phyloP scores from a whole-genome alignment of 2,797 vertebrate genomes.

The Acanthornis magna region DNA sequence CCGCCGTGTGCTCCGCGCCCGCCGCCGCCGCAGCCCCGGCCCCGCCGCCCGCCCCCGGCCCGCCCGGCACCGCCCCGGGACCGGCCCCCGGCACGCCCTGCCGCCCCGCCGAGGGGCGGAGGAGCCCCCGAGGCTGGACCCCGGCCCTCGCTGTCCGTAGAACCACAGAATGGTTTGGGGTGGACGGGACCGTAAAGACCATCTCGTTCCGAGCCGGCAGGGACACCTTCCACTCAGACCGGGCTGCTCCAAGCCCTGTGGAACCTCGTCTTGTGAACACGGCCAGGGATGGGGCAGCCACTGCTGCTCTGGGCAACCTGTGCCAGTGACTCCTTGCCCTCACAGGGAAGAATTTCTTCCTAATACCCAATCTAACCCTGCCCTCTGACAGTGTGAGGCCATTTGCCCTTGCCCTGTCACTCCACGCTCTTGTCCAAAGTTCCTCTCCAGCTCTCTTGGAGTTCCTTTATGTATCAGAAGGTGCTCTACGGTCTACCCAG shows the following conservation, averaged over 20 bases:
- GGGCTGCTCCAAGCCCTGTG: not conserved
- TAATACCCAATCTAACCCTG: not conserved
- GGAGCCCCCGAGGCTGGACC: not conserved
- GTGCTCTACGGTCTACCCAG: not conserved
- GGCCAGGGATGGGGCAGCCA: not conserved
- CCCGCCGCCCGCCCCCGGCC: not conserved
- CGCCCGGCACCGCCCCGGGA: not conserved
- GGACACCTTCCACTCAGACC: no score
- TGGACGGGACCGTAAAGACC: not conserved
- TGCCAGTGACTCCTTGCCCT: no score
- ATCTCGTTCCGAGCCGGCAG: not conserved
- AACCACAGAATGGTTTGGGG: no score
- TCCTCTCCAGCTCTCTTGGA: not conserved
- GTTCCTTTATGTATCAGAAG: not conserved
- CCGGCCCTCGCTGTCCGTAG: rapidly evolving
- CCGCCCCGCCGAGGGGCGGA: not conserved
- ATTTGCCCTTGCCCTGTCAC: not conserved
- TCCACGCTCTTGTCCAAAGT: no score
- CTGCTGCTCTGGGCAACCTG: not conserved
- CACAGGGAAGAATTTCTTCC: not conserved
- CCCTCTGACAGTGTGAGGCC: not conserved
- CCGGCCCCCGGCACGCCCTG: not conserved
- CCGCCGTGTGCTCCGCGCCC: not conserved
- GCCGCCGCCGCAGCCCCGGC: no score
- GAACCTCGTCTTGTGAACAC: not conserved